Conservation (phyloP, 1,140 invertebrate species). For the Spodoptera frugiperda region DNA sequence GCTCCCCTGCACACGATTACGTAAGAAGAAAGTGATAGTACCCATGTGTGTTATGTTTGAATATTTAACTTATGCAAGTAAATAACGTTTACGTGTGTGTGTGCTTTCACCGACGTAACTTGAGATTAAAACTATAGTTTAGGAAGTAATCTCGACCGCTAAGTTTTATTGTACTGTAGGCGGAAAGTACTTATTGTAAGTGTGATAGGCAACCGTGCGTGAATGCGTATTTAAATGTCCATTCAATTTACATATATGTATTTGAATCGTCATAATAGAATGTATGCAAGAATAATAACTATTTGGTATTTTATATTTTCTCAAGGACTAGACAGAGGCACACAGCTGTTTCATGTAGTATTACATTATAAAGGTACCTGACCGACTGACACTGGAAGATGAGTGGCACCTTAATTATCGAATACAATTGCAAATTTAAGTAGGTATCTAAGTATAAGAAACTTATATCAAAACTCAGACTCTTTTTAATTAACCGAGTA, state of each 20-base stretch:
- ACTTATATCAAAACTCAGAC: too few species aligned
- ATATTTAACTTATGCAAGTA: constrained; percentile 65
- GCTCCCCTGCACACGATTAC: constrained; percentile 54
- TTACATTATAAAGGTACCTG: too few species aligned
- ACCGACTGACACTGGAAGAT: too few species aligned
- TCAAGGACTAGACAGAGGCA: too few species aligned
- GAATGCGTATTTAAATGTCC: not conserved
- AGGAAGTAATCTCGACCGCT: constrained; percentile 4
- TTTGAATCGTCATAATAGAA: not conserved
- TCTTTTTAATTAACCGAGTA: too few species aligned
- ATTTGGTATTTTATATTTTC: not conserved
- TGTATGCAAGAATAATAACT: not conserved
- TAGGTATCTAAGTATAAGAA: too few species aligned
- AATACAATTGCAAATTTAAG: too few species aligned
- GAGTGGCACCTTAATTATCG: too few species aligned
- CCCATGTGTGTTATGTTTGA: constrained; percentile 54
- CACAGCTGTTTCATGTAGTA: too few species aligned
- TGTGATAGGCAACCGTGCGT: not conserved
- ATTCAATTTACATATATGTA: not conserved
- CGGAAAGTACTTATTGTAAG: not conserved
- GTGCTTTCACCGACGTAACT: constrained; percentile 55
- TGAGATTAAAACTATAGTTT: constrained; percentile 14
- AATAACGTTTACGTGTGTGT: constrained; percentile 26
- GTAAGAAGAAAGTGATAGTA: constrained; percentile 74
- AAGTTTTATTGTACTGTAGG: constrained; percentile 7